phyloP scores from a whole-genome alignment of 1,140 invertebrate species.

The Cotesia vestalis region DNA sequence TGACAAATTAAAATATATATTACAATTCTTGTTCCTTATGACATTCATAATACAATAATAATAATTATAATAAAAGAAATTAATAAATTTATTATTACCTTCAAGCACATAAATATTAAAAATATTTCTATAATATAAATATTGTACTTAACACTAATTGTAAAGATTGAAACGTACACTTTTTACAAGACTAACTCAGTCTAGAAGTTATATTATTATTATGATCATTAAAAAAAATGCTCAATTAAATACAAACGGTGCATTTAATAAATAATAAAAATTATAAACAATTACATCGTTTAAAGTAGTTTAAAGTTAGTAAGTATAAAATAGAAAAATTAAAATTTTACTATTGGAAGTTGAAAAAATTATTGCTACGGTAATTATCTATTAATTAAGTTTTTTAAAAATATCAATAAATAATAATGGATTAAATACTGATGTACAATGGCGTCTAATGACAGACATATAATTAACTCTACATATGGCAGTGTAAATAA shows the following conservation, averaged over 20 bases:
- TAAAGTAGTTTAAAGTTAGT: no score
- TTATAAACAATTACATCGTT: no score
- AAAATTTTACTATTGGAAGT: no score
- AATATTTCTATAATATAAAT: slow-evolving; percentile 42
- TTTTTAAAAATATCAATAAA: slow-evolving; percentile 55
- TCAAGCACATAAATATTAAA: slow-evolving; percentile 47
- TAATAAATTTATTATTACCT: slow-evolving; percentile 39
- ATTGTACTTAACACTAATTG: background rate
- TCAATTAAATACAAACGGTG: background rate
- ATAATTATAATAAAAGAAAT: slow-evolving; percentile 3
- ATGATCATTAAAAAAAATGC: background rate
- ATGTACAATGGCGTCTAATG: slow-evolving; percentile 58
- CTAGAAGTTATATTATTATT: slow-evolving; percentile 24
- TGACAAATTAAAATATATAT: slow-evolving; percentile 49
- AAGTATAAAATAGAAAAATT: no score
- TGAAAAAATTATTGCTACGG: slow-evolving; percentile 35
- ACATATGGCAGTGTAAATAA: slow-evolving; percentile 58
- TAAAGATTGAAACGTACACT: slow-evolving; percentile 30
- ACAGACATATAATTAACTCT: slow-evolving; percentile 45
- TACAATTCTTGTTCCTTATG: slow-evolving; percentile 42
- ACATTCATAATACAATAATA: background rate
- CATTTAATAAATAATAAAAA: slow-evolving; percentile 4
- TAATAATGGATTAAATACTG: slow-evolving; percentile 64
- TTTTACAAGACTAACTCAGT: slow-evolving; percentile 37
- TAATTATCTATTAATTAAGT: slow-evolving; percentile 39